Base-by-base conservation (phyloP, 92 coral and sea anemone genomes). In the Galaxea fascicularis region DNA sequence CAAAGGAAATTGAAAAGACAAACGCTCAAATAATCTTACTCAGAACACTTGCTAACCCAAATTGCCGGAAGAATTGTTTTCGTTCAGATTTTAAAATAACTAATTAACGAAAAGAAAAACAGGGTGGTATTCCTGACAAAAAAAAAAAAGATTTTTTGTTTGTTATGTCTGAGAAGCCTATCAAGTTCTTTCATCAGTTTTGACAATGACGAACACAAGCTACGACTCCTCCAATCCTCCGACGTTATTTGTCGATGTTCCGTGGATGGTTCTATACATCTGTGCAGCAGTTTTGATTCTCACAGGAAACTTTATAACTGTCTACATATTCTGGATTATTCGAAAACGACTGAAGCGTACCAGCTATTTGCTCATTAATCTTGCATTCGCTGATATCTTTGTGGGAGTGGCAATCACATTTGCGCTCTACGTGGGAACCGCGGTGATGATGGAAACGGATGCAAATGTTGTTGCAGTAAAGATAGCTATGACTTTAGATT, bases 291-390 rank as follows among this genome's bases (percentile, higher is more conserved):
- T 58, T 76, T 21, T 58, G n/a, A 76, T 76, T 18, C 81, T 76
- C n/a, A 22, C 81, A 27, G 70, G 54, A 22, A 76, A 76, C 49
- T 59, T n/a, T 30, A 1, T 76, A 21, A 76, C 81, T 2, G 53
- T 59, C 22, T 39, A 35, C 81, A 59, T 76, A 31, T 76, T 76
- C 29, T 76, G 81, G 81, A 57, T 39, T 29, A 58, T 76, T 41
- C 81, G 81, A n/a, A 76, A 44, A 35, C 67, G 81, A n/a, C 25
- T 76, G 69, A 76, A 44, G 35, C 81, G 81, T n/a, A 22, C 81
- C 31, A 57, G 81, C 35, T 76, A 76, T 41, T 39, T 76, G 41
- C 81, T 76, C 56, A 57, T 76, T 31, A 76, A 76, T 59, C 81
- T 76, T 24, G 69, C 81, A 57, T 69, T 59, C 35, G 81, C 69